These are phyloP conservation scores for Plagiodera versicolora DNA, from an alignment of 2,888 invertebrate genomes.

Conservation along the genomic window DNA sequence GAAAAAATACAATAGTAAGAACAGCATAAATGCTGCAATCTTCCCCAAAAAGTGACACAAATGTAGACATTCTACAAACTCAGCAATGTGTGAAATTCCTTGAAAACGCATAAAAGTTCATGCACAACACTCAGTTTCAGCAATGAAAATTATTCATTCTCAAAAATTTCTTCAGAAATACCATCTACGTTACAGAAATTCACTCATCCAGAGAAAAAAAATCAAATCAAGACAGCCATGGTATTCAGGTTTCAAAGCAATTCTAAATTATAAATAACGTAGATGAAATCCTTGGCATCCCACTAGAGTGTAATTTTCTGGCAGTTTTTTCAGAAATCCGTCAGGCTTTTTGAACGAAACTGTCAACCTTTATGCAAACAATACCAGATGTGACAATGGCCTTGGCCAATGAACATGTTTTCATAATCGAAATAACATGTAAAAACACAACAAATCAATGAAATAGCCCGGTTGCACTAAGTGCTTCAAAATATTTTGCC, in stretches of 20 bases:
- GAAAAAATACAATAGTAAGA: conserved; percentile 49
- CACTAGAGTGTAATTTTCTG: conserved; percentile 37
- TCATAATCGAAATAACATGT: conserved; percentile 29
- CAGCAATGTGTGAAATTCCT: conserved; percentile 38
- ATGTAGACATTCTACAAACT: conserved; percentile 40
- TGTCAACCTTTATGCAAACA: conserved; percentile 41
- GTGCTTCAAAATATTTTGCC: conserved; percentile 56
- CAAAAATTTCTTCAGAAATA: conserved; percentile 7
- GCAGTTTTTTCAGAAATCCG: conserved; percentile 36
- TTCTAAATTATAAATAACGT: not conserved
- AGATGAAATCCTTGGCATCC: not conserved
- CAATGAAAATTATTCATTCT: conserved; percentile 4
- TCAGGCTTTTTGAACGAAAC: conserved; percentile 28
- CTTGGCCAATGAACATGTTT: conserved; percentile 19
- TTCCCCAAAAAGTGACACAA: conserved; percentile 54
- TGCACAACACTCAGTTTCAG: conserved; percentile 29
- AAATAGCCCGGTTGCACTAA: conserved; percentile 58
- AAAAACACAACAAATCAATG: conserved; percentile 47
- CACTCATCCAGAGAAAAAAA: not conserved
- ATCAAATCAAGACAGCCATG: not conserved
- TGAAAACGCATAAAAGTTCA: conserved; percentile 38
- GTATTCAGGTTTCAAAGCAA: not conserved
- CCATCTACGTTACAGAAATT: conserved; percentile 7
- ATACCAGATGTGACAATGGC: conserved; percentile 38
- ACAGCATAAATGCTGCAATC: conserved; percentile 41